Evolutionary conservation across 2,797 vertebrate genomes (phyloP).

Genomic region (Onychomys arenicola): DNA sequence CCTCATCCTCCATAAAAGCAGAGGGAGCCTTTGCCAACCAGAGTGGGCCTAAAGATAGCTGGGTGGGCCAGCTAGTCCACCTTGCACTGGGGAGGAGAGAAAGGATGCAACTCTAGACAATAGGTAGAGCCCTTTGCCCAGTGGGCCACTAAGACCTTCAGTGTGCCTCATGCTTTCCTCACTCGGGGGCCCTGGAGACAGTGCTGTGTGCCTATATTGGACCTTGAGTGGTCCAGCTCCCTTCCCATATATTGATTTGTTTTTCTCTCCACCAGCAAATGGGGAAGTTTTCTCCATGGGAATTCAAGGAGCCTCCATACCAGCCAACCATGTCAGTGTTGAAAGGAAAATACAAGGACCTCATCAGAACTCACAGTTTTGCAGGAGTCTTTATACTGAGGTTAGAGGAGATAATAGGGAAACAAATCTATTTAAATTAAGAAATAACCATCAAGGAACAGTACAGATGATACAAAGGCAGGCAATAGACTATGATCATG

Average conservation of each 20-base stretch:
- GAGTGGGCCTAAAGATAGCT: neutral
- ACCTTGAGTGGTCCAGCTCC: neutral
- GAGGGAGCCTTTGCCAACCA: neutral
- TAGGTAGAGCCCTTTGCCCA: neutral
- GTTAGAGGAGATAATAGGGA: neutral
- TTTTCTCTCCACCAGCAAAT: neutral
- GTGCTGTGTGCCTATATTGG: neutral
- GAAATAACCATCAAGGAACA: neutral
- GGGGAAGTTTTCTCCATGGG: neutral
- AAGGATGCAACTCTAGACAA: no score
- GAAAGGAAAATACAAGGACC: neutral
- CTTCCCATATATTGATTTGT: neutral
- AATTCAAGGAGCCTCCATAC: neutral
- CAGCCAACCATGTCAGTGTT: neutral
- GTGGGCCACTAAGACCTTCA: neutral
- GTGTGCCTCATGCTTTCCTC: fast-evolving
- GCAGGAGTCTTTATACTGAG: neutral
- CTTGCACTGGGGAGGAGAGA: fast-evolving
- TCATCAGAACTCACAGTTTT: neutral
- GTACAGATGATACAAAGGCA: neutral
- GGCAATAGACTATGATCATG: neutral
- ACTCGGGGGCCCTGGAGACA: neutral
- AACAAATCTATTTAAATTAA: neutral
- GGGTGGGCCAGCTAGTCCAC: neutral
- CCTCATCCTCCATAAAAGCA: neutral